Percentiles rank a stretch among this genome's conserved stretches.
phyloP scores from a whole-genome alignment of 2,888 invertebrate species.

The Drosophila macrospina region DNA sequence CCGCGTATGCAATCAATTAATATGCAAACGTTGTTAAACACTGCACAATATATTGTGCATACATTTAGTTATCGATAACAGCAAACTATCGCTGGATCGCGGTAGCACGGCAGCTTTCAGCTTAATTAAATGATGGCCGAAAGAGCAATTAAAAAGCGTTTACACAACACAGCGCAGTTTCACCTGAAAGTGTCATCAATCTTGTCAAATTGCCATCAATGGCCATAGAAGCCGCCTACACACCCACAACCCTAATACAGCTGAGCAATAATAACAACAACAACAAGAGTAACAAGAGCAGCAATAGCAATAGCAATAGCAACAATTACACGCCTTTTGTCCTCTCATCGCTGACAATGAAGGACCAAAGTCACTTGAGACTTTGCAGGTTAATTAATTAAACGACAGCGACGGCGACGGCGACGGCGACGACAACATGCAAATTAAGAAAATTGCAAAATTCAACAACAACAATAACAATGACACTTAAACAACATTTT shows the following conservation, averaged over 20 bases:
- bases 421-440: constrained; percentile 67
- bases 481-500: constrained; percentile 37
- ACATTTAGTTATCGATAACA: constrained; percentile 38
- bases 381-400: constrained; percentile 73
- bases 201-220: constrained; percentile 72
- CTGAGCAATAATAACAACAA: constrained; percentile 5
- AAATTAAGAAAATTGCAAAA: constrained; percentile 81
- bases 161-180: constrained; percentile 59
- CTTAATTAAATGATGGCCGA: constrained; percentile 70
- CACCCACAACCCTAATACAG: constrained; percentile 2
- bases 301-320: constrained; percentile 6
- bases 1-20: constrained; percentile 52
- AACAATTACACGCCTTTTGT: constrained; percentile 44
- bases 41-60: constrained; percentile 18
- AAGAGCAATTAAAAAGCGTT: constrained; percentile 74
- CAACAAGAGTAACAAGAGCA: constrained; percentile 15
- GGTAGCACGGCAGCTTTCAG: constrained; percentile 50
- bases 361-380: constrained; percentile 77
- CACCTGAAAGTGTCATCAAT: constrained; percentile 73
- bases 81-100: constrained; percentile 4
- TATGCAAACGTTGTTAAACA: constrained; percentile 47
- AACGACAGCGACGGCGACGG: too few relatives aligned
- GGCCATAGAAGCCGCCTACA: constrained; percentile 34
- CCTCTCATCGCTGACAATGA: constrained; percentile 47
- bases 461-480: constrained; percentile 26